These are phyloP conservation scores for Gnathonemus echidnorhynchus DNA, from an alignment of 2,113 vertebrate species.

Conservation along the genomic window DNA sequence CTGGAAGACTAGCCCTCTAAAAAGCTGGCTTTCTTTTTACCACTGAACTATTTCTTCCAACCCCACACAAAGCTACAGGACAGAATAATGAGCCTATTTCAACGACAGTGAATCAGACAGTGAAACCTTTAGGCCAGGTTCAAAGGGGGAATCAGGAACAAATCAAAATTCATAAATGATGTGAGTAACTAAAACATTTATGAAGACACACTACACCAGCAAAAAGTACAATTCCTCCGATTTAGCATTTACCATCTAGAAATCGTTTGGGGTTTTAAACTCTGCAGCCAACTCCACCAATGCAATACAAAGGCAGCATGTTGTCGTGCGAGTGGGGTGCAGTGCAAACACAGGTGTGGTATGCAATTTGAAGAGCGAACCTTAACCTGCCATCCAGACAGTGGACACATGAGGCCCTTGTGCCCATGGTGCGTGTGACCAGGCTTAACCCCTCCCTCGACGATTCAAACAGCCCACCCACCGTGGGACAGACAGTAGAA, in stretches of 20 bases:
- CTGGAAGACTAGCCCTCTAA: background rate
- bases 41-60: background rate
- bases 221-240: background rate
- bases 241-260: background rate
- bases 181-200: background rate
- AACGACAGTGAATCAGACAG: background rate
- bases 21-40: background rate
- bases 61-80: background rate
- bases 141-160: background rate
- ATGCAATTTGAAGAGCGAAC: slow-evolving; percentile 13
- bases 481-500: background rate
- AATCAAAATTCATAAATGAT: background rate
- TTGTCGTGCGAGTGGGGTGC: slow-evolving; percentile 20
- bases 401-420: background rate
- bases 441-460: background rate
- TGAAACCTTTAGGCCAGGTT: background rate
- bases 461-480: background rate
- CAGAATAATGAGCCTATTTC: background rate
- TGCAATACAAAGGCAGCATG: slow-evolving; percentile 18
- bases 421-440: background rate
- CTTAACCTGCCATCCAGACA: background rate
- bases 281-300: no score
- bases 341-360: slow-evolving; percentile 54
- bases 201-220: background rate
- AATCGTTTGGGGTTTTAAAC: background rate